These are phyloP conservation scores for Aplysina aerophoba DNA, from an alignment of 37 sponge, comb jelly and placozoan species.

Conservation along the genomic window DNA sequence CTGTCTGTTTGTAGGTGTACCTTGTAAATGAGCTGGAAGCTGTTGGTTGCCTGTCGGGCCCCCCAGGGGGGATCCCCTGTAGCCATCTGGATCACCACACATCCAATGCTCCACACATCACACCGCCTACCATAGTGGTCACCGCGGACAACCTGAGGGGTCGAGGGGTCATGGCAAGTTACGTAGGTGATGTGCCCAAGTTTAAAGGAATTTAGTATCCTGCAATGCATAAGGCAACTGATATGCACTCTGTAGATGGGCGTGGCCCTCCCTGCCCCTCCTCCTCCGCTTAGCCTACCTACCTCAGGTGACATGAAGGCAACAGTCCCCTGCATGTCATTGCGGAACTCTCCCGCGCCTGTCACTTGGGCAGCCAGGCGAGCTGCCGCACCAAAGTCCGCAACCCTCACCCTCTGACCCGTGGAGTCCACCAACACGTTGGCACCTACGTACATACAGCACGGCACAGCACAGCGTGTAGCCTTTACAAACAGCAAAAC, in stretches of 20 bases:
- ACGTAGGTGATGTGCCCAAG: too few relatives aligned
- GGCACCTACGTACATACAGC: constrained; percentile 57
- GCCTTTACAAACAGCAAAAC: not conserved
- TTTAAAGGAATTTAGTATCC: too few relatives aligned
- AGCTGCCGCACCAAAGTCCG: constrained; percentile 86
- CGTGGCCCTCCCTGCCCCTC: not conserved
- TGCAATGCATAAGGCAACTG: too few relatives aligned
- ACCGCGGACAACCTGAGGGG: constrained; percentile 48
- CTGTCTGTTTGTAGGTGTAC: constrained; percentile 41
- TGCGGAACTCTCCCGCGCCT: constrained; percentile 71
- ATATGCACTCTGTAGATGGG: too few relatives aligned
- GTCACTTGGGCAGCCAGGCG: constrained; percentile 73
- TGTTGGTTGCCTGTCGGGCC: constrained; percentile 64
- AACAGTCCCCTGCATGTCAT: constrained; percentile 81
- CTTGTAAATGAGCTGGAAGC: constrained; percentile 77
- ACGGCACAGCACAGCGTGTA: too few relatives aligned
- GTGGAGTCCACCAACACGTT: constrained; percentile 86
- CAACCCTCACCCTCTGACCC: constrained; percentile 65
- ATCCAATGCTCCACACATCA: constrained; percentile 91
- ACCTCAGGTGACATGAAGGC: constrained; percentile 95
- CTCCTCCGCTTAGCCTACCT: constrained; percentile 13
- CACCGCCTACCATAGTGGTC: constrained; percentile 79
- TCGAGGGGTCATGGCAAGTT: not conserved
- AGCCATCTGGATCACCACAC: constrained; percentile 82
- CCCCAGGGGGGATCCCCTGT: constrained; percentile 89